Evolutionary conservation across 2,888 invertebrate genomes (phyloP).

Genomic region (Pasiphila rectangulata): DNA sequence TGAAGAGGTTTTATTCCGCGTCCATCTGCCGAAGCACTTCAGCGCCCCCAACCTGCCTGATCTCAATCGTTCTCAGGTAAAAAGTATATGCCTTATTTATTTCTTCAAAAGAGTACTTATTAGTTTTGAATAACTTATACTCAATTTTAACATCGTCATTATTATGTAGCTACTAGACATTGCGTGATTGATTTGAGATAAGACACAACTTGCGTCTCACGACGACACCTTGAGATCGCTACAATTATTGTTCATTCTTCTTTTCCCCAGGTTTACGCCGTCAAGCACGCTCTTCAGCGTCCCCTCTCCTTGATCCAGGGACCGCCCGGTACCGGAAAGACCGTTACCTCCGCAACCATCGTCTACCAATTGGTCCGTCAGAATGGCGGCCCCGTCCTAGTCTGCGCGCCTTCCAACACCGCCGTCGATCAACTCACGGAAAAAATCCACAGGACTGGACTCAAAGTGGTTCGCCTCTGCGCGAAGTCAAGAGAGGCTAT

Average conservation of each 20-base stretch:
- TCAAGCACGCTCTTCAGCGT: conserved; percentile 97
- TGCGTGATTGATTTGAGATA: no score
- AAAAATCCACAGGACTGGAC: conserved; percentile 97
- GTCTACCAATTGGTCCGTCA: conserved; percentile 98
- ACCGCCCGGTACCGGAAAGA: conserved; percentile 98
- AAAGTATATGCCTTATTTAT: no score
- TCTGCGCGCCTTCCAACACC: conserved; percentile 99
- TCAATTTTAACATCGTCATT: no score
- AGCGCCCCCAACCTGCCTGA: conserved; percentile 98
- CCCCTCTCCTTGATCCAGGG: conserved; percentile 98
- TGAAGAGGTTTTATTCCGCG: conserved; percentile 95
- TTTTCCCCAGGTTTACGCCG: conserved; percentile 92
- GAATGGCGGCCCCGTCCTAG: conserved; percentile 95
- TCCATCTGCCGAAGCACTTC: conserved; percentile 96
- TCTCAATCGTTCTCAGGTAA: conserved; percentile 95
- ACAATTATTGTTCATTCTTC: background rate
- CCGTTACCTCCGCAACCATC: conserved; percentile 99
- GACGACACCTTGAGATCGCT: background rate
- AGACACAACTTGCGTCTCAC: no score
- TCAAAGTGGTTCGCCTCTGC: conserved; percentile 96
- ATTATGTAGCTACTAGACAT: no score
- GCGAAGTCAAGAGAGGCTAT: conserved; percentile 99
- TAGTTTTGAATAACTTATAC: no score
- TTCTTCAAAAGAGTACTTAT: no score
- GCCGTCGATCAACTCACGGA: conserved; percentile 99